Percentiles rank a stretch among this genome's conserved stretches.
Conservation (phyloP, 1,140 invertebrate species). For the Phortica variegata region DNA sequence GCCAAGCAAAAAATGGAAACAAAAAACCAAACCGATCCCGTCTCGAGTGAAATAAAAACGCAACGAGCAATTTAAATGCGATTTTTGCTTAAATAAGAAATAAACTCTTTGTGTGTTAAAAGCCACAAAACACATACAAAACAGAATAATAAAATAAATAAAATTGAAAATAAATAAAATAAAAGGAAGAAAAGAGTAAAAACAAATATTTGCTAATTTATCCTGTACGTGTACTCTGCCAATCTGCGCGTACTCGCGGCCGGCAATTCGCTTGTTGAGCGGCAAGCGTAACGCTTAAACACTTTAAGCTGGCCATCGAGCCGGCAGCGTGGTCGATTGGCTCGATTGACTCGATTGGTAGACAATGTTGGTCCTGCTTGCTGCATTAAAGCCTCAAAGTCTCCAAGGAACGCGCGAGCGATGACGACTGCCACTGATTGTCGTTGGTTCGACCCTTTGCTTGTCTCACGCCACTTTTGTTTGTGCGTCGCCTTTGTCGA, state of each 20-base stretch:
- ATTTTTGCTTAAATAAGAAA: constrained; percentile 55
- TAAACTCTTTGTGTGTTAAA: constrained; percentile 31
- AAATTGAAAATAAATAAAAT: constrained; percentile 7
- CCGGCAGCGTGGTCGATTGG: no score
- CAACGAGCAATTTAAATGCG: constrained; percentile 50
- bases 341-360: no score
- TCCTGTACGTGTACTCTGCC: constrained; percentile 52
- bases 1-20: no score
- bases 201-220: constrained; percentile 55
- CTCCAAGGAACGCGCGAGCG: neutral
- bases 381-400: neutral
- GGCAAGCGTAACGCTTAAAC: constrained; percentile 4
- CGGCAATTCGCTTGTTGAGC: no score
- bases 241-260: constrained; percentile 47
- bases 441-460: constrained; percentile 50
- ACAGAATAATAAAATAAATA: constrained; percentile 4
- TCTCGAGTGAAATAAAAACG: no score
- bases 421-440: neutral
- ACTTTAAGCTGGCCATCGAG: neutral
- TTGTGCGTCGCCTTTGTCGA: no score
- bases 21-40: no score
- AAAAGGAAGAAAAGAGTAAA: constrained; percentile 22
- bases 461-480: constrained; percentile 8
- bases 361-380: neutral
- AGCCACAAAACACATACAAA: constrained; percentile 14